phyloP scores from a whole-genome alignment of 2,888 invertebrate species.

The Zele albiditarsus region DNA sequence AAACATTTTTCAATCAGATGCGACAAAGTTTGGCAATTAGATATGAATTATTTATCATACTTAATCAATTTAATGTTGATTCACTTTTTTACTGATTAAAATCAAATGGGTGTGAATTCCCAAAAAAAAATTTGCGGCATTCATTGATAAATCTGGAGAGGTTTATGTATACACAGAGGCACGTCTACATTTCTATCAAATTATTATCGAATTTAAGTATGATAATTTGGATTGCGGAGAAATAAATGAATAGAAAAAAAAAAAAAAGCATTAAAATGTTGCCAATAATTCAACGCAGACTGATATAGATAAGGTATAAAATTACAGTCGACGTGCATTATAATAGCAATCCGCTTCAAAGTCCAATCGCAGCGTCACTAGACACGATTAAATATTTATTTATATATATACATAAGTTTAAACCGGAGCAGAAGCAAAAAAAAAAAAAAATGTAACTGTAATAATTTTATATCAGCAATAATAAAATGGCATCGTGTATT shows the following conservation, averaged over 20 bases:
- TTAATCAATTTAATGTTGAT: too few species aligned
- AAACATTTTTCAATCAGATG: too few species aligned
- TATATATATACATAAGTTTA: background rate
- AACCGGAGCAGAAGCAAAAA: background rate
- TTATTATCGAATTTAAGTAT: background rate
- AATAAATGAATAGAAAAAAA: background rate
- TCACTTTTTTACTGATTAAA: too few species aligned
- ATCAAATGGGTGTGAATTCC: too few species aligned
- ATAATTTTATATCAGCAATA: background rate
- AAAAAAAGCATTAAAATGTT: background rate
- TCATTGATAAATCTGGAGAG: background rate
- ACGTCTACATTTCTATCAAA: background rate
- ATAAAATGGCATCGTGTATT: background rate
- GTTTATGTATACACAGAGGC: background rate
- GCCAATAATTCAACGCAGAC: background rate
- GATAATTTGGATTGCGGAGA: background rate
- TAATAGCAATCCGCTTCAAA: conserved; percentile 15
- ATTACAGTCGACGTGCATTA: background rate
- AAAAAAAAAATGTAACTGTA: background rate
- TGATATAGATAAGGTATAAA: background rate
- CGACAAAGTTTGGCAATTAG: too few species aligned
- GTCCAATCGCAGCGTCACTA: conserved; percentile 16
- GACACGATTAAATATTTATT: conserved; percentile 9
- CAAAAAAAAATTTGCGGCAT: background rate
- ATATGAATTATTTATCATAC: too few species aligned